Evolutionary conservation across 2,113 vertebrate species (phyloP), one percentile per base, ranked within the genome.

Genomic region (Entomyzon cyanotis): DNA sequence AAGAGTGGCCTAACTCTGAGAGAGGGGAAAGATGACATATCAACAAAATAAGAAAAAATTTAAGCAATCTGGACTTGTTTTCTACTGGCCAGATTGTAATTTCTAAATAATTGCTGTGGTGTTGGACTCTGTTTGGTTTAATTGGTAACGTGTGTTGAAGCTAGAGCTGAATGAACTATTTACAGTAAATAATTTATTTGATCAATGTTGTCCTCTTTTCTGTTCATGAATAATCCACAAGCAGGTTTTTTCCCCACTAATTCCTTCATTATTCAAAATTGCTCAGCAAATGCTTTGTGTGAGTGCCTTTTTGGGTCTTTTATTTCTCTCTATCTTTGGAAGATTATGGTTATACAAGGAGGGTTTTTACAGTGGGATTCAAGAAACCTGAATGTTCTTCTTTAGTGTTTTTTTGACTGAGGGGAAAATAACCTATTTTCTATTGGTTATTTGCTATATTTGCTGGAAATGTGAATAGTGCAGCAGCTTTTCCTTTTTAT

Each of bases 171-270:
- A 67, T 7, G 42, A 93, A 90, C 71, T 94, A n/a, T 91, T 93
- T 90, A 67, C 71, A 91, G 67, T 22, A 12, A 94, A 88, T 85
- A 62, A 94, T 95, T 91, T 95, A 73, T 91, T 80, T 95, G 82
- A 88, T 95, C 75, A 94, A 76, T 95, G 42, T 73, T 0, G 0
- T 90, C 24, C 28, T 89, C 30, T 64, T 79, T 76, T 80, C 77
- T 83, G 59, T 88, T 87, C 25, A 55, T 80, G 55, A 94, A 81
- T 94, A 94, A 90, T 79, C 82, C 15, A 18, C 46, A 74, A 88
- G 67, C 55, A 85, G n/a, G 20, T 42, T 65, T 85, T 86, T 75
- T 20, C 39, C 42, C 7, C 9, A 30, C 75, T 87, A 74, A 63
- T 93, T 95, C 12, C 11, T 70, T 93, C 75, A 81, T 93, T 94